Evolutionary conservation across 2,113 vertebrate genomes (phyloP).

Genomic region (Otocyon megalotis): DNA sequence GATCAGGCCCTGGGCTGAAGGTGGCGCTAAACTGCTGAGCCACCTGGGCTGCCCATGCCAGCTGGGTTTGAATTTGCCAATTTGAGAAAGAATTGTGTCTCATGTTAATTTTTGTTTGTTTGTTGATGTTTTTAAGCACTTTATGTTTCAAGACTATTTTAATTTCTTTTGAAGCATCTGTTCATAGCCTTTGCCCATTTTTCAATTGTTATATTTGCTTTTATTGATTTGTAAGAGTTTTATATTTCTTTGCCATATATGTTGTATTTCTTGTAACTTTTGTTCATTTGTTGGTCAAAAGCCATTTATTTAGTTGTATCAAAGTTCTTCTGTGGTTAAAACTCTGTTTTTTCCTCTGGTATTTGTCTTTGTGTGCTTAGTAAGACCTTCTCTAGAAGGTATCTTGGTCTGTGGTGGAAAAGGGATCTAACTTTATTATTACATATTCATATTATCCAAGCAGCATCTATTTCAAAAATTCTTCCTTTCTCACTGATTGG

Average conservation of each 20-base stretch:
- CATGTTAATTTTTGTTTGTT: constrained; percentile 49
- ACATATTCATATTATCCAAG: constrained; percentile 10
- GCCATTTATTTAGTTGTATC: not conserved
- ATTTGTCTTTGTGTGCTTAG: not conserved
- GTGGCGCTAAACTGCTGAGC: no score
- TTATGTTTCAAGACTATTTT: constrained; percentile 40
- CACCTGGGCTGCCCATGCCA: no score
- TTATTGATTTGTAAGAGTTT: constrained; percentile 48
- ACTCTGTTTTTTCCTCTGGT: not conserved
- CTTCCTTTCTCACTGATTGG: not conserved
- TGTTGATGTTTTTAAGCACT: constrained; percentile 6
- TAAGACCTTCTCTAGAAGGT: constrained; percentile 30
- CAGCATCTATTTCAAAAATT: constrained; percentile 5
- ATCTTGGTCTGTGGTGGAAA: constrained; percentile 2
- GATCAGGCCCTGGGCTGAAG: no score
- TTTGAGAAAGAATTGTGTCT: constrained; percentile 44
- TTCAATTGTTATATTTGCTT: constrained; percentile 11
- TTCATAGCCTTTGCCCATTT: constrained; percentile 39
- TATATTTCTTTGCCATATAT: not conserved
- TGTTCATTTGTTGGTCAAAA: not conserved
- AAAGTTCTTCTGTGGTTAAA: constrained; percentile 47
- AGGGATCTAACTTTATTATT: not conserved
- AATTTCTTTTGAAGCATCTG: constrained; percentile 30
- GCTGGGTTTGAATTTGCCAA: not conserved
- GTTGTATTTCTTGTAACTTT: constrained; percentile 38